Evolutionary conservation across 2,113 vertebrate genomes (phyloP).

Genomic region (Tor tambroides): DNA sequence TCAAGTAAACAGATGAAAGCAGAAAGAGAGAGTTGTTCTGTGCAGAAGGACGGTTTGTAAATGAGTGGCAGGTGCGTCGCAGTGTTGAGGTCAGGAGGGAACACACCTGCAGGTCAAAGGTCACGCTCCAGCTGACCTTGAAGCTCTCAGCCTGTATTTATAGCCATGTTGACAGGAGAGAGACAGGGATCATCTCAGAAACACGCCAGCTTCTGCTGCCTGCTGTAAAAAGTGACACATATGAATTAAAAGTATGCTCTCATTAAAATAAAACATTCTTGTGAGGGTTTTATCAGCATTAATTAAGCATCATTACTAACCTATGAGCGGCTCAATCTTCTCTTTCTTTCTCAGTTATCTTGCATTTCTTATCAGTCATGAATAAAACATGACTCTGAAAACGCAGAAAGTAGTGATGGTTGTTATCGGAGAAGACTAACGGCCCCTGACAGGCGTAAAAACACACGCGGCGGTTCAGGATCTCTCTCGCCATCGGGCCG

Average conservation of each 20-base stretch:
- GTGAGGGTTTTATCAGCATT: neutral
- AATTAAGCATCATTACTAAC: neutral
- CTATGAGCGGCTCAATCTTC: neutral
- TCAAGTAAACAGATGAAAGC: neutral
- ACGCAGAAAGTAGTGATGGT: conserved; percentile 35
- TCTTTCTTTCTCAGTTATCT: neutral
- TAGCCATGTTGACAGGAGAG: conserved; percentile 24
- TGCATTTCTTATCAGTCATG: conserved; percentile 38
- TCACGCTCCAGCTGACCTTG: conserved; percentile 56
- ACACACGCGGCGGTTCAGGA: neutral
- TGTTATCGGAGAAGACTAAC: conserved; percentile 46
- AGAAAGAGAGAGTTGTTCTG: conserved; percentile 29
- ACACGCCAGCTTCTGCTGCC: neutral
- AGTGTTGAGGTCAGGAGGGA: neutral
- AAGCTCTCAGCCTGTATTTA: conserved; percentile 65
- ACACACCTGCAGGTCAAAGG: conserved; percentile 58
- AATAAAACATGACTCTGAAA: conserved; percentile 52
- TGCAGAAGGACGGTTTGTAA: conserved; percentile 45
- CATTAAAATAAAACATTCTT: neutral
- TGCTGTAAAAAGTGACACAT: neutral
- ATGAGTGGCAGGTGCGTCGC: conserved; percentile 46
- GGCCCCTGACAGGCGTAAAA: conserved; percentile 53
- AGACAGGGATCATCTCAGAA: neutral
- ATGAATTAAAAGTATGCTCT: neutral
- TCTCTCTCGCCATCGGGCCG: neutral